Base-by-base conservation (phyloP, 2,113 vertebrate species). In the Pseudopipra pipra region DNA sequence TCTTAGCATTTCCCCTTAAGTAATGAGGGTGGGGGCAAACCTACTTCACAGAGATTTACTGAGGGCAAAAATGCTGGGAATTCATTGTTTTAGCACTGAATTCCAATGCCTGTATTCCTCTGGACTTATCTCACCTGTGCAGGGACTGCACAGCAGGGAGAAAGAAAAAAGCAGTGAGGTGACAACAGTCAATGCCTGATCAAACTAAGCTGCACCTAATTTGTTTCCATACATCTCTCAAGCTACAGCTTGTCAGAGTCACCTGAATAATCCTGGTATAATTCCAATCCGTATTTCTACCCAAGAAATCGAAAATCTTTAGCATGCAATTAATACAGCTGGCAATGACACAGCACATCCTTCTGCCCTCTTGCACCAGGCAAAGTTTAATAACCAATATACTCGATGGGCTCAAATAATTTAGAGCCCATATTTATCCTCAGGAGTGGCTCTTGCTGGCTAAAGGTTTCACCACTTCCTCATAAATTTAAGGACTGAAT, bases 381-480 rank as follows among this genome's bases (percentile, higher is more conserved):
- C 21, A 3, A 74, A 24, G 55, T 73, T 93, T 90, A 96, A 95
- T 95, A 96, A 95, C 80, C 84, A 81, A 84, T 20, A 73, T 23
- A 22, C 87, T 89, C 31, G 1, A 58, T 9, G 25, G 92, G 90
- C 73, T 96, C 68, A 47, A 90, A 92, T 95, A 97, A 97, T 97
- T 97, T 93, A 97, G 70, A 93, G 73, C 66, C 70, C 68, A 31
- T 80, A 95, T 96, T 97, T 96, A 61, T 94, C 92, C 91, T 91
- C 94, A 85, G 71, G 67, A 89, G 79, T 90, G 81, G 90, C 65
- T 94, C 86, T 89, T 68, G 46, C 73, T 49, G 77, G 70, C 89
- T 86, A 87, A 86, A 95, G 88, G 90, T 93, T 94, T 85, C 95
- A 92, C 89, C 72, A 63, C 47, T 89, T 74, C 80, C 56, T 85